Conservation (phyloP, 2,113 vertebrate species). For the Cyphomyrus plagiostoma region DNA sequence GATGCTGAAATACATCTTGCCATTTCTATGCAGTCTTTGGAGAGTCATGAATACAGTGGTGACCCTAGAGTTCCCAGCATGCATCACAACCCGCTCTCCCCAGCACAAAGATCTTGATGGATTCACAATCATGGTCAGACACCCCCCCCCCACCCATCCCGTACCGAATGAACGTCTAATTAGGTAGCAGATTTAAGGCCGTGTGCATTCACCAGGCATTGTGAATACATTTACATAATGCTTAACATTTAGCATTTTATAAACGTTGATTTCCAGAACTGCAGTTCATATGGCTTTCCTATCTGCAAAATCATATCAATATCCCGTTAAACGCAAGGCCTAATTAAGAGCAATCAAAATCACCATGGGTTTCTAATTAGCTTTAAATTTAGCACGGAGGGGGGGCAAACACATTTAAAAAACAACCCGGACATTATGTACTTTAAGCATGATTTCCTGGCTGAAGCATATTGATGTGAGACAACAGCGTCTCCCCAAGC, state of each 20-base stretch:
- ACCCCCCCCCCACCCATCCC: background rate
- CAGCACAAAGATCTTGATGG: background rate
- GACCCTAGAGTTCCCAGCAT: conserved; percentile 11
- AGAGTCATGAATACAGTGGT: conserved; percentile 19
- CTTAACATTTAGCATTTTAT: conserved; percentile 36
- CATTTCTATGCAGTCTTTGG: conserved; percentile 23
- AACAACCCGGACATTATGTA: conserved; percentile 11
- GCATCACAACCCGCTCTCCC: conserved; percentile 6
- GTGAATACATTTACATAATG: conserved; percentile 46
- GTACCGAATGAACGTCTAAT: background rate
- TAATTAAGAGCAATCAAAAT: conserved; percentile 51
- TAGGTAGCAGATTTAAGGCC: conserved; percentile 38
- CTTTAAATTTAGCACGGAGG: conserved; percentile 22
- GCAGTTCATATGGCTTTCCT: conserved; percentile 39
- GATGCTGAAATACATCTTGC: background rate
- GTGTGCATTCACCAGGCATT: conserved; percentile 40
- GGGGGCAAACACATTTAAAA: conserved; percentile 14
- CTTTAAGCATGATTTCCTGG: background rate
- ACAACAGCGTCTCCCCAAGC: background rate
- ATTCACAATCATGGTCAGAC: conserved; percentile 23
- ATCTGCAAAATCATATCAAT: conserved; percentile 53
- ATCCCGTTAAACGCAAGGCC: conserved; percentile 45
- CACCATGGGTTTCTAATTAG: conserved; percentile 37
- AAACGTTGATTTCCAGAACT: conserved; percentile 44
- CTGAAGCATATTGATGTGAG: background rate